These are phyloP conservation scores for Camptogramma bilineatum DNA, from an alignment of 2,888 invertebrate species.

Conservation along the genomic window DNA sequence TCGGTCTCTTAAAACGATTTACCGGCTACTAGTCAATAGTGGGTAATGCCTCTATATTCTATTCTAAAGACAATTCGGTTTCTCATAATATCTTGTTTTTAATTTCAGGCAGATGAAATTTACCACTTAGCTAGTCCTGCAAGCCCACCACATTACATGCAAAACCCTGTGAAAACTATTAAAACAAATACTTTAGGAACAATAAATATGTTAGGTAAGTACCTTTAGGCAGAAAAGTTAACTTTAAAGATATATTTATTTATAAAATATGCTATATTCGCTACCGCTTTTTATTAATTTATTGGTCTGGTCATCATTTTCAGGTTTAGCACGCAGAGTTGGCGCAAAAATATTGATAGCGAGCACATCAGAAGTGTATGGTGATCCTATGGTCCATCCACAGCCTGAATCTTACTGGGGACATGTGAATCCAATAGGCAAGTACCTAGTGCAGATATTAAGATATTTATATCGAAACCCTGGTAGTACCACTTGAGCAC, in stretches of 20 bases:
- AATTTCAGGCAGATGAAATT: slow-evolving; percentile 93
- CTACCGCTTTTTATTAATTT: no score
- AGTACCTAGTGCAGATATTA: slow-evolving; percentile 35
- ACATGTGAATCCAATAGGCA: slow-evolving; percentile 98
- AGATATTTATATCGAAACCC: not conserved
- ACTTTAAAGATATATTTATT: no score
- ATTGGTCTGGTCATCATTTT: no score
- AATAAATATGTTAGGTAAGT: slow-evolving; percentile 94
- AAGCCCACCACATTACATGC: slow-evolving; percentile 99
- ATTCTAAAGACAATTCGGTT: not conserved
- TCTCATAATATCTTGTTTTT: not conserved
- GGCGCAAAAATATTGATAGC: slow-evolving; percentile 97
- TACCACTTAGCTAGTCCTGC: slow-evolving; percentile 99
- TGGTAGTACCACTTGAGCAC: not conserved
- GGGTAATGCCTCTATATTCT: no score
- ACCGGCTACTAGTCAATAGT: no score
- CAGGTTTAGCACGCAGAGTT: slow-evolving; percentile 96
- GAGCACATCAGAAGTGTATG: slow-evolving; percentile 99
- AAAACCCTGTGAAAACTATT: slow-evolving; percentile 99
- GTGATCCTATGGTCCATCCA: slow-evolving; percentile 99
- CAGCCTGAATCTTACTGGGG: slow-evolving; percentile 99
- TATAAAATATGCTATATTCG: no score
- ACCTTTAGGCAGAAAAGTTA: not conserved
- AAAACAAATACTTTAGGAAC: slow-evolving; percentile 99
- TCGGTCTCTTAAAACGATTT: no score